Evolutionary conservation across 35 echinoderm and acorn worm species (phyloP).

Genomic region (Patiria miniata): DNA sequence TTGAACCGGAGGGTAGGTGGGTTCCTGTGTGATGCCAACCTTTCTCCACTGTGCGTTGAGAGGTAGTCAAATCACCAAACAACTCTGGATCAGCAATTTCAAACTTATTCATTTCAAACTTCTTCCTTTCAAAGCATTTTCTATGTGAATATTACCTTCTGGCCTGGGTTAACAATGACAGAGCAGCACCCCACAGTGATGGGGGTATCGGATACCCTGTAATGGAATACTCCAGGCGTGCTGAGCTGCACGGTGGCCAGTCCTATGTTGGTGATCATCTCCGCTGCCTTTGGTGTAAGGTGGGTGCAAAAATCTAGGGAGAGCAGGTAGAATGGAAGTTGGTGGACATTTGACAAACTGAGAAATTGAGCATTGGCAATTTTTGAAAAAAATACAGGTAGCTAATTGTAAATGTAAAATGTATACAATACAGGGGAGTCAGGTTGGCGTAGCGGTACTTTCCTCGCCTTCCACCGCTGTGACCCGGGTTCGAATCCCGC

Average conservation of each 20-base stretch:
- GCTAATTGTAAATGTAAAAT: background rate
- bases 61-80: too few relatives aligned
- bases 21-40: too few relatives aligned
- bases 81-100: too few relatives aligned
- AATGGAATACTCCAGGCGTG: slow-evolving; percentile 71
- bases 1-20: too few relatives aligned
- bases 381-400: background rate
- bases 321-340: background rate
- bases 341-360: too few relatives aligned
- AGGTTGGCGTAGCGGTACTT: too few relatives aligned
- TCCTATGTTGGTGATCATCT: slow-evolving; percentile 49
- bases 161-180: slow-evolving; percentile 61
- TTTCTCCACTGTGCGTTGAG: too few relatives aligned
- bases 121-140: too few relatives aligned
- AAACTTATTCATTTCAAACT: too few relatives aligned
- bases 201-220: slow-evolving; percentile 64
- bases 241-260: slow-evolving; percentile 55
- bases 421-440: too few relatives aligned
- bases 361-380: background rate
- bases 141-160: slow-evolving; percentile 57
- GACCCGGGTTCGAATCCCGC: too few relatives aligned
- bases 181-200: slow-evolving; percentile 71
- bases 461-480: too few relatives aligned
- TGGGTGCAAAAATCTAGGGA: slow-evolving; percentile 56
- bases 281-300: slow-evolving; percentile 28